These are phyloP conservation scores for Muschampia plurimacula DNA, from an alignment of 2,888 invertebrate species.

Conservation along the genomic window DNA sequence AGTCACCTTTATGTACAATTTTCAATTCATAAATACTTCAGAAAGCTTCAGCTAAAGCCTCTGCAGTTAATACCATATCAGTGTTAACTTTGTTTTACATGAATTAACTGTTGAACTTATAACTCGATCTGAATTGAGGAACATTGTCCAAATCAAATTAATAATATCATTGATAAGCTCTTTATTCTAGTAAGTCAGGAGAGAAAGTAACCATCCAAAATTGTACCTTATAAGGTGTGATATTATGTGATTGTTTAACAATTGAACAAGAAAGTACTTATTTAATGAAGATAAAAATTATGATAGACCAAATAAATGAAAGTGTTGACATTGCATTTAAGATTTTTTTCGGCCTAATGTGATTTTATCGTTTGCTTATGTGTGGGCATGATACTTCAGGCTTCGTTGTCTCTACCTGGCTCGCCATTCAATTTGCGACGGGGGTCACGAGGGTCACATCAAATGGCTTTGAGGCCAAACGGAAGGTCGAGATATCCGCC, in stretches of 20 bases:
- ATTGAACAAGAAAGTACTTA: not conserved
- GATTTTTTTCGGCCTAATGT: conserved; percentile 19
- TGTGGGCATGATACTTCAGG: conserved; percentile 85
- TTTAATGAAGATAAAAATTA: conserved; percentile 8
- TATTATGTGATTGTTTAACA: conserved; percentile 6
- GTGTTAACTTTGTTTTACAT: conserved; percentile 48
- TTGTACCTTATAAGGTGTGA: conserved; percentile 13
- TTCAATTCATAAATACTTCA: conserved; percentile 54
- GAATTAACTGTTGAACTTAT: conserved; percentile 47
- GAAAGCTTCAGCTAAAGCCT: conserved; percentile 69
- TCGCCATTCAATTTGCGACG: conserved; percentile 98
- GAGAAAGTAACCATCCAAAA: conserved; percentile 28
- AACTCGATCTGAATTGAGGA: conserved; percentile 82
- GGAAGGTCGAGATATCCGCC: conserved; percentile 93
- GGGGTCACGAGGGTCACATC: conserved; percentile 96
- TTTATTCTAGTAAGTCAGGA: conserved; percentile 4
- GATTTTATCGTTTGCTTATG: conserved; percentile 25
- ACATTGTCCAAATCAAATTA: conserved; percentile 50
- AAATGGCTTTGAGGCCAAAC: conserved; percentile 93
- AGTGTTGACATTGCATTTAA: conserved; percentile 35
- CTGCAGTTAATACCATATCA: conserved; percentile 62
- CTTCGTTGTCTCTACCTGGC: conserved; percentile 98
- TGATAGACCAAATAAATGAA: conserved; percentile 38
- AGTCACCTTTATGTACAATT: conserved; percentile 54
- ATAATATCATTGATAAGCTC: not conserved